These are phyloP conservation scores for Picathartes gymnocephalus DNA, from an alignment of 2,113 vertebrate genomes.

Conservation along the genomic window DNA sequence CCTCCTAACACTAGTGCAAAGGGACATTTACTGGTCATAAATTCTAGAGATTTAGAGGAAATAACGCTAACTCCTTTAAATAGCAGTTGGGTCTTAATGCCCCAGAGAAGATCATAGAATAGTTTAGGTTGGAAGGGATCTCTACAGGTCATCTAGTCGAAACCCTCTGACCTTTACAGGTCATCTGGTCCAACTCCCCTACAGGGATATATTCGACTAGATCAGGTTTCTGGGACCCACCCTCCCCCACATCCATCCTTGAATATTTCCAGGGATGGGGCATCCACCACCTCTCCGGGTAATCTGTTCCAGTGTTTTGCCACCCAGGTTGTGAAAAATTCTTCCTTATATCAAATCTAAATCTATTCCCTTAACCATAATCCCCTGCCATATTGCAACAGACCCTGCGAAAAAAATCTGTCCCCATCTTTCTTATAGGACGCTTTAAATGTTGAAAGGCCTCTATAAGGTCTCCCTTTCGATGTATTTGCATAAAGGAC, in stretches of 20 bases:
- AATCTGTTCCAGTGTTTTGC: not conserved
- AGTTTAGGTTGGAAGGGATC: not conserved
- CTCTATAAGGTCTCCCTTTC: not conserved
- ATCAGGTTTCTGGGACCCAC: not conserved
- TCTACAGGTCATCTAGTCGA: not conserved
- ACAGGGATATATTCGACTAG: not conserved
- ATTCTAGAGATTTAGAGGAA: not conserved
- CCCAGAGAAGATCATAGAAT: not conserved
- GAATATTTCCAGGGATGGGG: not conserved
- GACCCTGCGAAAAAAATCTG: not conserved
- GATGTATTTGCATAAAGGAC: not conserved
- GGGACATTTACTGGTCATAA: not conserved
- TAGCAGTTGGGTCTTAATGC: not conserved
- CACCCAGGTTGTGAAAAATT: not conserved
- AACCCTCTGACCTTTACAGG: not conserved
- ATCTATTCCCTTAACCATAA: not conserved
- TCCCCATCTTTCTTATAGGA: not conserved
- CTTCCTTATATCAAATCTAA: not conserved
- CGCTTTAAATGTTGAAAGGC: not conserved
- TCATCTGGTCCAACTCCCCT: not conserved
- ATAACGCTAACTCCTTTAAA: not conserved
- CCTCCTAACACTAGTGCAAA: not conserved
- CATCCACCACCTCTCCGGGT: not conserved
- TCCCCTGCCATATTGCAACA: not conserved
- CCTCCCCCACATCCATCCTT: not conserved